Evolutionary conservation across 2,888 invertebrate genomes (phyloP), one percentile per base, ranked within the genome.

Genomic region (Subacronicta megacephala): DNA sequence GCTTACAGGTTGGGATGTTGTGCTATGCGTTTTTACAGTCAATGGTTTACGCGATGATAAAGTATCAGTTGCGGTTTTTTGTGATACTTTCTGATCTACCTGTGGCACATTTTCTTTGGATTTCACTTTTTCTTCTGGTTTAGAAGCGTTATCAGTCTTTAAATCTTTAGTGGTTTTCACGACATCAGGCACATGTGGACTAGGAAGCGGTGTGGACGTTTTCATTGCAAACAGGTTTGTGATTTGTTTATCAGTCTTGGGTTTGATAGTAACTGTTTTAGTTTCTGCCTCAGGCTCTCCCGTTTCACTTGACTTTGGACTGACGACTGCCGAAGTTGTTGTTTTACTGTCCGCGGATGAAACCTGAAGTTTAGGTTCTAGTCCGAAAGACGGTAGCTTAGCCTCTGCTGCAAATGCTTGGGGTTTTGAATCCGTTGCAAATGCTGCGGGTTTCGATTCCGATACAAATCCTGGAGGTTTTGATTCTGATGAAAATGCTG

Each of bases 221-320:
- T 90, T 88, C 55, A 84, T 68, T 35, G 72, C 87, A 57, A 90
- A 90, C 31, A 88, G 62, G 58, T 85, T 88, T 0, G 85, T 80
- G 15, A 86, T 61, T 2, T 86, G 84, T 81, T 90, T 89, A 4
- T 83, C 82, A 55, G 75, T 78, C 53, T 83, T 80, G 18, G 69
- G 56, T 77, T 84, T 77, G 1, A 63, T 23, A 15, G 78, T 75
- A 13, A 70, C 36, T 1, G 77, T 51, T 66, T 80, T 81, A 23
- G 70, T 40, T 9, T 62, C 69, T 10, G 75, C 53, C 62, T 90
- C 89, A 5, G 80, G 77, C 81, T 93, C 93, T 0, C 90, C 90
- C 6, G 90, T 92, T 83, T 91, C 93, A 42, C 78, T 83, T n/a
- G 89, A 85, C 65, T 85, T 84, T 2, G 77, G 63, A 50, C 63